phyloP scores from a whole-genome alignment of 2,113 vertebrate genomes.

The Pycnonotus jocosus region DNA sequence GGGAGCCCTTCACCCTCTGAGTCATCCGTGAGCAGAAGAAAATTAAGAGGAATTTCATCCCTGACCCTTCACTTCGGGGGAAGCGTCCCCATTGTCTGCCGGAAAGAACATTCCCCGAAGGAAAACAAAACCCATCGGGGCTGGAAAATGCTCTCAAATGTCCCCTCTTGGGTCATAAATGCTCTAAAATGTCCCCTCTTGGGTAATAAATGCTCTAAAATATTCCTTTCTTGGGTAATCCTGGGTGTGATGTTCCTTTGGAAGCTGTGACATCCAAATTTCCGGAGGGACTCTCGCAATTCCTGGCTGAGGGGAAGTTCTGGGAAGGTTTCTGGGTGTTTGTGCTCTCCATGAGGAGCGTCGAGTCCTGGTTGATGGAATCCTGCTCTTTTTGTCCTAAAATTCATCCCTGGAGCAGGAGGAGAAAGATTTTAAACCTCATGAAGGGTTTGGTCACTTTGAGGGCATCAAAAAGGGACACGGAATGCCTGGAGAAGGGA shows the following conservation, averaged over 20 bases:
- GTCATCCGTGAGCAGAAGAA: background rate
- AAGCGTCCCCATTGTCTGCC: slow-evolving; percentile 17
- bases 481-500: no score
- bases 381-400: no score
- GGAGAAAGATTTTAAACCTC: background rate
- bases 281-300: background rate
- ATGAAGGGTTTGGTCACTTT: background rate
- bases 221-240: background rate
- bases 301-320: background rate
- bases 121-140: background rate
- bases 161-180: no score
- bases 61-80: background rate
- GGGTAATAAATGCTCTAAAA: background rate
- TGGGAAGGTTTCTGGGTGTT: background rate
- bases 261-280: background rate
- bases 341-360: background rate
- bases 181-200: background rate
- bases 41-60: background rate
- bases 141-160: background rate
- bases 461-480: background rate
- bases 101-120: background rate
- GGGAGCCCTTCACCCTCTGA: slow-evolving; percentile 11
- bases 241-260: background rate
- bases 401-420: background rate
- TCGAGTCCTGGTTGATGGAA: background rate